Evolutionary conservation across 2,888 invertebrate genomes (phyloP).

Genomic region (Tridacna gigas): DNA sequence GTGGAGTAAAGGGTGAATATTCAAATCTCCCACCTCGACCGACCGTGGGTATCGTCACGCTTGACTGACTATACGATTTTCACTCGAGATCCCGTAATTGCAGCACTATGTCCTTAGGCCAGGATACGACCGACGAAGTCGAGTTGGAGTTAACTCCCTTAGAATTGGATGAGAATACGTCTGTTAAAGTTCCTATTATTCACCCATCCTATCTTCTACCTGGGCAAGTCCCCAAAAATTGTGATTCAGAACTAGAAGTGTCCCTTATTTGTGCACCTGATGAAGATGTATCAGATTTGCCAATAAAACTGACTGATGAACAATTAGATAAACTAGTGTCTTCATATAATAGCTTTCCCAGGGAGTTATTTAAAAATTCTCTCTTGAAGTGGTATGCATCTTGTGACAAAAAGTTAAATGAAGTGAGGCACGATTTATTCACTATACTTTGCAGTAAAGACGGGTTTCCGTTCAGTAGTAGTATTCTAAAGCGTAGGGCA

Average conservation of each 20-base stretch:
- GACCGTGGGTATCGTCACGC: no score
- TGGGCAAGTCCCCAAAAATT: not conserved
- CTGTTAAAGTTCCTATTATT: not conserved
- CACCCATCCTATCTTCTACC: not conserved
- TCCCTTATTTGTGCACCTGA: conserved; percentile 5
- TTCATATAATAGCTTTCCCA: not conserved
- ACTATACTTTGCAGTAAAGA: not conserved
- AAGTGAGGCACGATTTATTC: not conserved
- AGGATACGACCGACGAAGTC: no score
- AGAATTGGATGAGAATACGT: not conserved
- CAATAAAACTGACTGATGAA: not conserved
- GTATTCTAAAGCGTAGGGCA: conserved; percentile 1
- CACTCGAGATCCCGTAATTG: no score
- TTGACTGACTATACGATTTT: no score
- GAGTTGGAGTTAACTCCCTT: conserved; percentile 11
- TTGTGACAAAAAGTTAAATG: conserved; percentile 9
- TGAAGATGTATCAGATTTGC: not conserved
- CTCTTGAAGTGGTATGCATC: not conserved
- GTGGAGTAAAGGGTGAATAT: no score
- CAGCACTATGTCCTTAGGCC: no score
- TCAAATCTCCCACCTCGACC: no score
- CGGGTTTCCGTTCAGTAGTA: not conserved
- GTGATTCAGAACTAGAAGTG: not conserved
- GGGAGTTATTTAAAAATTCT: not conserved
- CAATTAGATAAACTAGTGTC: conserved; percentile 2